phyloP scores from a whole-genome alignment of 1,140 invertebrate species.

The Andricus grossulariae region DNA sequence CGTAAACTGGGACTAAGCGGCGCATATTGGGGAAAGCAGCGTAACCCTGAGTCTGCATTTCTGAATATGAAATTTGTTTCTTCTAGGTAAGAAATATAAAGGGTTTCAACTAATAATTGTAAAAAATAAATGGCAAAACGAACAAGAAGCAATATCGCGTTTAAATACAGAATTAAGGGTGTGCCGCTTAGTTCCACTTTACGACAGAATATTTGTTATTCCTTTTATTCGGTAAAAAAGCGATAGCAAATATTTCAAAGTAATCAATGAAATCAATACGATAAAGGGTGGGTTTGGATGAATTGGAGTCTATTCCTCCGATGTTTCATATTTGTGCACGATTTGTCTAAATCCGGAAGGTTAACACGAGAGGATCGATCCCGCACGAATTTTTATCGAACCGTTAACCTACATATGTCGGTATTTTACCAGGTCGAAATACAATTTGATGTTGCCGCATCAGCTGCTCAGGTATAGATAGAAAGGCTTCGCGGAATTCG shows the following conservation, averaged over 20 bases:
- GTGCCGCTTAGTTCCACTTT: too few species aligned
- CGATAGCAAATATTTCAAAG: neutral
- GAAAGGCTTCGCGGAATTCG: slow-evolving; percentile 28
- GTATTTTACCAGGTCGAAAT: slow-evolving; percentile 16
- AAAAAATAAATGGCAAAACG: too few species aligned
- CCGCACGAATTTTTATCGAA: neutral
- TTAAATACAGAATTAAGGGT: too few species aligned
- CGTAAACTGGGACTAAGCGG: too few species aligned
- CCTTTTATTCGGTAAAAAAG: neutral
- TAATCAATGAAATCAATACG: neutral
- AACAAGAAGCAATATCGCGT: too few species aligned
- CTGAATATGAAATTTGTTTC: too few species aligned
- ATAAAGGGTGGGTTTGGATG: neutral
- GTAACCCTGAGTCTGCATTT: too few species aligned
- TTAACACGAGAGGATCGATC: neutral
- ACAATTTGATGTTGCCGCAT: slow-evolving; percentile 20
- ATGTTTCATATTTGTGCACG: neutral
- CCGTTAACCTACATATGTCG: neutral
- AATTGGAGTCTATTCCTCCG: neutral
- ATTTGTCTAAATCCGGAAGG: neutral
- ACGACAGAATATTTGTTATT: too few species aligned
- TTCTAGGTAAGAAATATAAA: too few species aligned
- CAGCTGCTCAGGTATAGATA: slow-evolving; percentile 2
- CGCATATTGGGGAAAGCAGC: too few species aligned
- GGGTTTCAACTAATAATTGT: too few species aligned